Conservation (phyloP, 2,888 invertebrate species). For the Ichneumon xanthorius region DNA sequence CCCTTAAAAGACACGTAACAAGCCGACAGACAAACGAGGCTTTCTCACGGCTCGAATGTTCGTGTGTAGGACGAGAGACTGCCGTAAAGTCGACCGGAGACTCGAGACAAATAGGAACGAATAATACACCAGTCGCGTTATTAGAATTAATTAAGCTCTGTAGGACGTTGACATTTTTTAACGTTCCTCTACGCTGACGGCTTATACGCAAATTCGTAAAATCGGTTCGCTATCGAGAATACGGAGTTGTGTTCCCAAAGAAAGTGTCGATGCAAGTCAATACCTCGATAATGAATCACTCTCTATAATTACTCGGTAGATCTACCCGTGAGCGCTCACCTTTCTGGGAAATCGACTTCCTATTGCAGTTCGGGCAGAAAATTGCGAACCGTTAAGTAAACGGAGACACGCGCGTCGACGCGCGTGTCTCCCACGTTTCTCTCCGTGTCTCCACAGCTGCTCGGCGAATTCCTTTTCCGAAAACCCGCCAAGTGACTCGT, state of each 20-base stretch:
- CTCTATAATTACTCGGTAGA: slow-evolving; percentile 7
- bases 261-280: slow-evolving; percentile 46
- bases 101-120: slow-evolving; percentile 15
- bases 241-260: slow-evolving; percentile 12
- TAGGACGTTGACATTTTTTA: not conserved
- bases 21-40: not conserved
- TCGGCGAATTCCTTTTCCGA: slow-evolving; percentile 63
- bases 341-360: slow-evolving; percentile 48
- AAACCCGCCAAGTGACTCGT: slow-evolving; percentile 47
- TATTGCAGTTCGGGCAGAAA: slow-evolving; percentile 30
- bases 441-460: slow-evolving; percentile 48
- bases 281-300: slow-evolving; percentile 43
- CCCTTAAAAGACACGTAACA: slow-evolving; percentile 22
- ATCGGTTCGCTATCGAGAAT: not conserved
- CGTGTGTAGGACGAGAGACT: slow-evolving; percentile 17
- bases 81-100: not conserved
- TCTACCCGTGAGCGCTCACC: not conserved
- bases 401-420: slow-evolving; percentile 27
- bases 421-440: not conserved
- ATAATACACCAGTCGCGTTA: not conserved
- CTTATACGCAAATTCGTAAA: slow-evolving; percentile 1
- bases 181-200: not conserved
- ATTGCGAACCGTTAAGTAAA: slow-evolving; percentile 29
- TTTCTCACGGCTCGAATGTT: slow-evolving; percentile 20
- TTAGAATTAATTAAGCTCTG: slow-evolving; percentile 16